These are phyloP conservation scores for Podabrus alpinus DNA, from an alignment of 2,888 invertebrate genomes.

Conservation along the genomic window DNA sequence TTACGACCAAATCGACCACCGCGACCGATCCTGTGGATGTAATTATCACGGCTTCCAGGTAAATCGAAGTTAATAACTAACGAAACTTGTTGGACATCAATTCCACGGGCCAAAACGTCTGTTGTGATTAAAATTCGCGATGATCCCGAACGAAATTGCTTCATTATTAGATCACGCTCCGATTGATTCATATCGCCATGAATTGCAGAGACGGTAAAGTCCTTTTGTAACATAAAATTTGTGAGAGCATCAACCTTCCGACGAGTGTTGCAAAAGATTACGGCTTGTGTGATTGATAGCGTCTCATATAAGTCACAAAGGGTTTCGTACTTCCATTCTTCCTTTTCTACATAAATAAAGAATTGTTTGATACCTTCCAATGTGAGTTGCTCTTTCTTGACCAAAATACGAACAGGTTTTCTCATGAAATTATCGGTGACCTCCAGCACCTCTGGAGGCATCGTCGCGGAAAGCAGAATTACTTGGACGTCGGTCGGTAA, in stretches of 20 bases:
- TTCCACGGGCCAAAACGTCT: conserved; percentile 97
- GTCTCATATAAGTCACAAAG: conserved; percentile 98
- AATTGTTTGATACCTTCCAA: conserved; percentile 98
- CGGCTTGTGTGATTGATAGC: conserved; percentile 98
- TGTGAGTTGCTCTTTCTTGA: conserved; percentile 95
- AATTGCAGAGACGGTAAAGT: conserved; percentile 99
- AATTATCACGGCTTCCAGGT: conserved; percentile 98
- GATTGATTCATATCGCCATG: conserved; percentile 99
- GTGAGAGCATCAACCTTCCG: conserved; percentile 99
- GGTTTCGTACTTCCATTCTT: conserved; percentile 94
- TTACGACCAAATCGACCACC: conserved; percentile 99
- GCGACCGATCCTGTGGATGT: conserved; percentile 99
- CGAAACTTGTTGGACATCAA: conserved; percentile 99
- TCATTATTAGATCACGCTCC: conserved; percentile 98
- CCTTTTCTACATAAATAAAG: conserved; percentile 90
- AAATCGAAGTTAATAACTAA: conserved; percentile 99
- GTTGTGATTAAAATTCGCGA: conserved; percentile 98
- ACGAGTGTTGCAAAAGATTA: conserved; percentile 99
- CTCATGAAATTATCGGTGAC: conserved; percentile 98
- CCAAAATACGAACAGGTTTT: conserved; percentile 93
- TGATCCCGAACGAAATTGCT: conserved; percentile 98
- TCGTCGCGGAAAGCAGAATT: conserved; percentile 96
- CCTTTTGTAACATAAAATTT: conserved; percentile 89
- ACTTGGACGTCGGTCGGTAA: conserved; percentile 84
- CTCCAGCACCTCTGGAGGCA: conserved; percentile 97